Evolutionary conservation across 1,140 invertebrate species (phyloP), one percentile per base, ranked within the genome.

Genomic region (Holcopasites calliopsidis): DNA sequence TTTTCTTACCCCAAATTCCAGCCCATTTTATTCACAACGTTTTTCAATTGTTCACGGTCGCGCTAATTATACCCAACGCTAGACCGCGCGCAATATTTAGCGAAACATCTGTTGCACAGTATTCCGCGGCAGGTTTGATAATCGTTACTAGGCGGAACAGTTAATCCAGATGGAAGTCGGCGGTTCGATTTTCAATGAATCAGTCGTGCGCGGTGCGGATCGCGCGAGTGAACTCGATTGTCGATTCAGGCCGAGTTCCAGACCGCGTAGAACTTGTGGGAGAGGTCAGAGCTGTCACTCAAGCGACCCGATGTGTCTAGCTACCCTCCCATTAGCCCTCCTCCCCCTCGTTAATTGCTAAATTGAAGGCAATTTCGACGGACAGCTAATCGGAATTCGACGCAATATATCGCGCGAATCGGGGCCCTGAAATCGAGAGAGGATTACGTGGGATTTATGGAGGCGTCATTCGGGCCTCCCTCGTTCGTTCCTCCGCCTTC

Each of bases 251-350:
- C 79, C 82, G 77, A 85, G 75, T 82, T 42, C 50, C 49, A 73
- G 62, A 42, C 66, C 16, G 69, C 73, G 80, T 69, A 77, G 73
- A 38, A 77, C 80, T 84, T 89, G 88, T 87, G 88, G 88, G 88
- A 90, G 88, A 90, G 89, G 83, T 89, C 86, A 91, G 87, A 88
- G 88, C 91, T 92, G 91, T 92, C 91, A 89, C 91, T 92, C 91
- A 92, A 86, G 60, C 64, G 75, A 64, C 52, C 82, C 85, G 84
- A 86, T 89, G 87, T 88, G 87, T 89, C 88, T 90, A 88, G 88
- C 88, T 90, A 91, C 89, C 91, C 91, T 89, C 77, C 88, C 83
- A 91, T 91, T 92, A 92, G 84, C 84, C 87, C 86, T 87, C 88
- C 87, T 85, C 82, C 60, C 79, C 69, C 78, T 83, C 84, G 87